phyloP scores from a whole-genome alignment of 1,140 invertebrate species.

The Luehdorfia chinensis region DNA sequence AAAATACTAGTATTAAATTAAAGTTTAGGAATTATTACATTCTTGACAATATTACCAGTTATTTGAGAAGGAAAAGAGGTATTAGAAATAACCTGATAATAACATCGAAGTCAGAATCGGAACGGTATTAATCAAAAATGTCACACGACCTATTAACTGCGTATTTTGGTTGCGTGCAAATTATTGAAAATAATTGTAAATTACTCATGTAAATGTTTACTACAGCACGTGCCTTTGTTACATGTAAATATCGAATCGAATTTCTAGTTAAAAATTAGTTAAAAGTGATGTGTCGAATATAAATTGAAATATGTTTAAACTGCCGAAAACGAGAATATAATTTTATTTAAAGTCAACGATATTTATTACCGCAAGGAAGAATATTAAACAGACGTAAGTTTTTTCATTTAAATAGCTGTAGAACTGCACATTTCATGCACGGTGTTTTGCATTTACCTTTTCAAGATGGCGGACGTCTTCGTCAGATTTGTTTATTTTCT shows the following conservation, averaged over 20 bases:
- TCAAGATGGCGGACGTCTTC: constrained; percentile 44
- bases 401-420: neutral
- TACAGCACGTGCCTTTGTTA: constrained; percentile 22
- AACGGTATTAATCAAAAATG: constrained; percentile 43
- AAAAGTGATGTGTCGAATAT: constrained; percentile 12
- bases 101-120: constrained; percentile 14
- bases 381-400: constrained; percentile 34
- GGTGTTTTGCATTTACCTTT: constrained; percentile 21
- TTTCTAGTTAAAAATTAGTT: constrained; percentile 14
- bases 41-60: too few species aligned
- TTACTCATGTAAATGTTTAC: constrained; percentile 36
- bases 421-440: constrained; percentile 16
- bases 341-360: neutral
- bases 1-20: too few species aligned
- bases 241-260: constrained; percentile 19
- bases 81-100: too few species aligned
- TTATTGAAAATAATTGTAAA: constrained; percentile 28
- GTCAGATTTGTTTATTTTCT: constrained; percentile 15
- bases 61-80: too few species aligned
- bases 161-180: constrained; percentile 43
- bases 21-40: too few species aligned
- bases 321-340: constrained; percentile 22
- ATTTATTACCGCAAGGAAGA: neutral
- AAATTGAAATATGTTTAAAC: constrained; percentile 13
- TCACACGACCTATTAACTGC: constrained; percentile 42